Evolutionary conservation across 92 coral and sea anemone species (phyloP), one percentile per base, ranked within the genome.

Genomic region (Palythoa caribaeorum): DNA sequence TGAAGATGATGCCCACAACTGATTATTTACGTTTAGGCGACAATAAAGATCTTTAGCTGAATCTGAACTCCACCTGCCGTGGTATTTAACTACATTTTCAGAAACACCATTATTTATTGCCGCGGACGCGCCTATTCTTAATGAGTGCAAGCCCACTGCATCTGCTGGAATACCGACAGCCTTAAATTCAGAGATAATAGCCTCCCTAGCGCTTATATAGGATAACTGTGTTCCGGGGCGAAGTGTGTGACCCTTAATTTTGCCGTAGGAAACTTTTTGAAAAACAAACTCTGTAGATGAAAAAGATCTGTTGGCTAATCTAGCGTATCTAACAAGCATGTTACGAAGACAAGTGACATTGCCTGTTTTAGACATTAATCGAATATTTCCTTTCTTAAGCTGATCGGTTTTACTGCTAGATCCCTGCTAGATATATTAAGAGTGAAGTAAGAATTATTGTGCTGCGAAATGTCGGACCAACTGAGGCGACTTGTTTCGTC

Each of bases 301-400:
- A 53, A 79, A 79, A 16, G 62, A 51, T 50, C 68, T 16, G 19
- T 79, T 79, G 66, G 84, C 66, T 17, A 79, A n/a, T 37, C 48
- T 54, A 54, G 84, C 72, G 39, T 79, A 54, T 20, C 84, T 79
- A 79, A 47, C 6, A 35, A 79, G 84, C 84, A 79, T 53, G 40
- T 47, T 47, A 54, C 72, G 52, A 17, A 73, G 71, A 28, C 84
- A 79, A 79, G 72, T 54, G 68, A 21, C 62, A 79, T 53, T 52
- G 5, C 84, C 84, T 79, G 84, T 53, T 54, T 53, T 79, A 73
- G 71, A 47, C 2, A 53, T 79, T 79, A 79, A 47, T 37, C 72
- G 83, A 47, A 47, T 36, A 54, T 54, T 47, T 79, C 84, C 84
- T 79, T 79, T 79, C 20, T 20, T 20, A 47, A 79, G 66, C 39